Conservation (phyloP, 2,888 invertebrate species). For the Acanthosepion lycidas region DNA sequence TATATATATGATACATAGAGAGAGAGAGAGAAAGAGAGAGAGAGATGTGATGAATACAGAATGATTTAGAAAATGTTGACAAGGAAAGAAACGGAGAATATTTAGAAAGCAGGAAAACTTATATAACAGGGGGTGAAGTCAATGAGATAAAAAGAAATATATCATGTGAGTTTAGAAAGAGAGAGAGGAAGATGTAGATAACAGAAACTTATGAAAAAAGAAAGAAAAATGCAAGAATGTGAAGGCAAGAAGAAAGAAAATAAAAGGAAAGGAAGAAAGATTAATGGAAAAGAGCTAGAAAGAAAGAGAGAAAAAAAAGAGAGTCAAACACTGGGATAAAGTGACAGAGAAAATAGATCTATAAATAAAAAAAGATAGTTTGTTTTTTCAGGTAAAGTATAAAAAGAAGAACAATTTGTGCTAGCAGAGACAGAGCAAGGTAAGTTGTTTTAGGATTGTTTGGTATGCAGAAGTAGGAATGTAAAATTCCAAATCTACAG, state of each 20-base stretch:
- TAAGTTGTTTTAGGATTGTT: not conserved
- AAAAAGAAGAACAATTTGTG: not conserved
- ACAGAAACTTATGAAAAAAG: not conserved
- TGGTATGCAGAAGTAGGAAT: not conserved
- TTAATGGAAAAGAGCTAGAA: too few relatives aligned
- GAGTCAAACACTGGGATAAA: too few relatives aligned
- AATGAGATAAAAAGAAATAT: not conserved
- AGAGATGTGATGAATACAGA: too few relatives aligned
- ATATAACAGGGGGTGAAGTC: too few relatives aligned
- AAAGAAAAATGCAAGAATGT: not conserved
- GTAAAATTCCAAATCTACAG: not conserved
- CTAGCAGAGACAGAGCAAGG: not conserved
- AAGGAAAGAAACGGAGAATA: too few relatives aligned
- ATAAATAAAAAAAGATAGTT: not conserved
- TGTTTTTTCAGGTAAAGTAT: not conserved
- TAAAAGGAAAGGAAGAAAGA: not conserved
- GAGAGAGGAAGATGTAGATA: not conserved
- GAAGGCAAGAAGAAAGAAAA: not conserved
- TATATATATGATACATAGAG: too few relatives aligned
- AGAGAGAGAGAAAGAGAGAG: too few relatives aligned
- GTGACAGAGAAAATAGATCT: not conserved
- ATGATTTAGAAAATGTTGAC: too few relatives aligned
- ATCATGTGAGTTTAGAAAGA: not conserved
- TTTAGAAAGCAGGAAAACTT: too few relatives aligned
- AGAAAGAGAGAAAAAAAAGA: too few relatives aligned